Base-by-base conservation (phyloP, 1,140 invertebrate genomes). In the Berghia stephanieae region DNA sequence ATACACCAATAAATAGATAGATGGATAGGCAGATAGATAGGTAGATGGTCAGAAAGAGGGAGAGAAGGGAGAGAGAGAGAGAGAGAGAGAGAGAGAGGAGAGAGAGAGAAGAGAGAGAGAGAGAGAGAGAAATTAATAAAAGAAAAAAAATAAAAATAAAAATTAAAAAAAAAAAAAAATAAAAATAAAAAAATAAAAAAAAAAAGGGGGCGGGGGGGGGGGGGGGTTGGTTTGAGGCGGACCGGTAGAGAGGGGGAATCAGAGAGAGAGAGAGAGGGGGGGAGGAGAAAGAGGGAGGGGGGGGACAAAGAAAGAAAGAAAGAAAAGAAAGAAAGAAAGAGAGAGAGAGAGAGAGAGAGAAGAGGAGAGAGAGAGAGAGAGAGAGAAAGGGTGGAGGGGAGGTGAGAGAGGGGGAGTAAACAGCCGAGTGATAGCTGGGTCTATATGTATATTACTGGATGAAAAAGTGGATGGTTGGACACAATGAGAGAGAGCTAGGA, bases 191-290 rank as follows among this genome's bases (percentile, higher is more conserved):
- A 71, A 42, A 46, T 18, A 42, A 18, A 44, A 6, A 18, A 38
- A 71, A 13, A 44, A 3, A 46, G n/a, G 46, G 4, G n/a, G 42
- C 10, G 4, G 16, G 24, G 57, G 46, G 40, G 46, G 3, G 3
- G 36, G 46, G 16, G 3, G 69, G n/a, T n/a, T n/a, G n/a, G n/a
- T n/a, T n/a, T n/a, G n/a, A 71, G 36, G n/a, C 40, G 46, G 16
- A 71, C 21, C 43, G 42, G 46, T 13, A 43, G 42, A 71, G 69
- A 71, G 42, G 46, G 40, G 10, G 42, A 71, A 43, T 44, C 5
- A 43, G 69, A 71, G 42, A 71, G 69, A 71, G 63, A 31, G 24
- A 67, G 63, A 67, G 42, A n/a, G n/a, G 24, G n/a, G 24, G n/a
- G 27, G 42, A 36, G 31, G 24, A 70, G 40, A 43, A 27, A 43